These are phyloP conservation scores for Phoebastria nigripes DNA, from an alignment of 2,797 vertebrate genomes.

Conservation along the genomic window DNA sequence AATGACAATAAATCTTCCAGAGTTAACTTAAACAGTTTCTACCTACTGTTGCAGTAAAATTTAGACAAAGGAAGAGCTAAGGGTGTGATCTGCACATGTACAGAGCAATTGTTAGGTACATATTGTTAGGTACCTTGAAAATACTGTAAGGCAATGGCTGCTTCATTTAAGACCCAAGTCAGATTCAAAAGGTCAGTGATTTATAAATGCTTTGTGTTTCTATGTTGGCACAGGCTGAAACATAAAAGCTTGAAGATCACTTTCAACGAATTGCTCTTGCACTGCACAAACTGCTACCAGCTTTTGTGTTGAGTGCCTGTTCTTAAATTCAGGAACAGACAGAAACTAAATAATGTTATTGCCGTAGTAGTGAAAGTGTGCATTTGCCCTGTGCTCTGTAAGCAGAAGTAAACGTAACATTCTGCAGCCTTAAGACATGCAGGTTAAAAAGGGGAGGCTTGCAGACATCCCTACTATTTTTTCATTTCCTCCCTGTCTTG, in stretches of 20 bases:
- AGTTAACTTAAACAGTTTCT: neutral
- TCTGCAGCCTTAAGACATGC: neutral
- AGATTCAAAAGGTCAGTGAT: neutral
- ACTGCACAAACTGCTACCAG: neutral
- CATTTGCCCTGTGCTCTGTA: neutral
- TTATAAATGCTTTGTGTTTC: neutral
- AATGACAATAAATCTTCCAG: neutral
- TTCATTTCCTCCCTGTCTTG: neutral
- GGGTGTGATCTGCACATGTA: neutral
- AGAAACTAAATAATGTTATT: neutral
- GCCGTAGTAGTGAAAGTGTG: neutral
- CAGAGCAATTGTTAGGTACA: neutral
- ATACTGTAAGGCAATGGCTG: neutral
- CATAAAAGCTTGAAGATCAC: neutral
- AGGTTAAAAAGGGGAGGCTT: neutral
- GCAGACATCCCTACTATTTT: neutral
- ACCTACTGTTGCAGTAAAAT: neutral
- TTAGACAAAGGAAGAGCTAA: neutral
- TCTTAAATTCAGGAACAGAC: neutral
- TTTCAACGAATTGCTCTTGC: neutral
- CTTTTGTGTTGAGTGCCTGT: neutral
- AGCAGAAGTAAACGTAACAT: neutral
- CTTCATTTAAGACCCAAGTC: neutral
- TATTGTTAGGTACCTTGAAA: neutral
- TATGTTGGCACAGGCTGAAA: neutral